Evolutionary conservation across 2,797 vertebrate species (phyloP).

Genomic region (Onychomys arenicola): DNA sequence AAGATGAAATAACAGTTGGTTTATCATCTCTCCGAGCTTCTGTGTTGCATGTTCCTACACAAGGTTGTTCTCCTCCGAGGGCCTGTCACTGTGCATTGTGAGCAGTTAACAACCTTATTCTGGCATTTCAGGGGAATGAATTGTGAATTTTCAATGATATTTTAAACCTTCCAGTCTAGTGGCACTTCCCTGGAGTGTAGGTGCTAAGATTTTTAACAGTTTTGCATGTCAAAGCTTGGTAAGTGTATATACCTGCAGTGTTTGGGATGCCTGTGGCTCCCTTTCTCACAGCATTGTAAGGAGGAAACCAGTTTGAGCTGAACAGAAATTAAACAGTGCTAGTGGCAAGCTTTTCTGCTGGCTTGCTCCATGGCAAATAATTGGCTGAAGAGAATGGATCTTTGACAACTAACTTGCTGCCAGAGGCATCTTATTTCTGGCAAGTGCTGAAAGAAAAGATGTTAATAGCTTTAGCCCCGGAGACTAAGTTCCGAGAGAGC

Average conservation of each 20-base stretch:
- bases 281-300: slow-evolving; percentile 12
- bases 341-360: slow-evolving; percentile 24
- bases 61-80: not conserved
- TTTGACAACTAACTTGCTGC: slow-evolving; percentile 55
- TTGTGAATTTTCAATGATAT: slow-evolving; percentile 57
- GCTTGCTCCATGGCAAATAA: slow-evolving; percentile 12
- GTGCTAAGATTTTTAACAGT: slow-evolving; percentile 61
- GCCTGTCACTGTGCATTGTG: not conserved
- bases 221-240: slow-evolving; percentile 75
- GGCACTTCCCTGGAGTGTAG: slow-evolving; percentile 45
- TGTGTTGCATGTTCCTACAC: not conserved
- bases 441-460: slow-evolving; percentile 5
- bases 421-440: slow-evolving; percentile 51
- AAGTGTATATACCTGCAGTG: slow-evolving; percentile 33
- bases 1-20: not conserved
- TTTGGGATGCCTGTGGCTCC: slow-evolving; percentile 62
- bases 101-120: slow-evolving; percentile 34
- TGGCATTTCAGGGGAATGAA: slow-evolving; percentile 72
- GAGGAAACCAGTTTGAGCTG: slow-evolving; percentile 31
- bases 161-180: slow-evolving; percentile 56
- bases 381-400: slow-evolving; percentile 28
- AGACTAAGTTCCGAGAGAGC: not conserved
- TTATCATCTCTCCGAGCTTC: slow-evolving; percentile 1
- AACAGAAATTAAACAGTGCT: slow-evolving; percentile 67
- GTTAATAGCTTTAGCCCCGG: not conserved